Base-by-base conservation (phyloP, 2,113 vertebrate species). In the Megaptera novaeangliae region DNA sequence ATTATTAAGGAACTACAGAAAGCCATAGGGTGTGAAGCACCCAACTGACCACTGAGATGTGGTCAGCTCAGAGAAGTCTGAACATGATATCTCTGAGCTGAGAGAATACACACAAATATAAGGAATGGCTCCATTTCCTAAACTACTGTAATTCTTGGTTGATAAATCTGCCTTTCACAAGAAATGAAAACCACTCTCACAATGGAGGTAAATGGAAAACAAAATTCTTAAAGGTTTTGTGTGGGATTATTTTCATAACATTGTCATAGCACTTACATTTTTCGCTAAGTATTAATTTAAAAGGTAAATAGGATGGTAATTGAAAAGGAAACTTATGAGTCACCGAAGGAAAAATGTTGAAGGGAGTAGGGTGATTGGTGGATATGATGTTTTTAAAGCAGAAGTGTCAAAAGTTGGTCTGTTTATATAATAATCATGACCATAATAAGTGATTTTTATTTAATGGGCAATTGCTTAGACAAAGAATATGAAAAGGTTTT, bases 241-340 rank as follows among this genome's bases (percentile, higher is more conserved):
- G 82, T 94, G 39, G 93, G 29, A 97, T 97, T 97, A 78, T 97
- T 96, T 93, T 80, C 81, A 94, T 77, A 83, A 97, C 64, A 97
- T 88, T 93, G 71, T 75, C 39, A 93, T 2, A 91, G 20, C n/a
- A 29, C 0, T 46, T 89, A 49, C 39, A n/a, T 91, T 81, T 92
- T 74, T 92, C 71, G 82, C 68, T 82, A 66, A 96, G 18, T 46
- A 55, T 96, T 91, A 96, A 85, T 83, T 96, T 91, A 94, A 63
- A 96, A 96, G 69, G 92, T 96, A 96, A 94, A 95, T 84, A 85
- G 44, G 94, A 77, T 61, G 63, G 44, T 97, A 98, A 98, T 98
- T 98, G 98, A 98, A 96, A 98, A 98, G 97, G 95, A 98, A 98
- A 98, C 91, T 74, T 95, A 96, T 97, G 98, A 98, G 97, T 97